Evolutionary conservation across 2,888 invertebrate species (phyloP).

Genomic region (Actias luna): DNA sequence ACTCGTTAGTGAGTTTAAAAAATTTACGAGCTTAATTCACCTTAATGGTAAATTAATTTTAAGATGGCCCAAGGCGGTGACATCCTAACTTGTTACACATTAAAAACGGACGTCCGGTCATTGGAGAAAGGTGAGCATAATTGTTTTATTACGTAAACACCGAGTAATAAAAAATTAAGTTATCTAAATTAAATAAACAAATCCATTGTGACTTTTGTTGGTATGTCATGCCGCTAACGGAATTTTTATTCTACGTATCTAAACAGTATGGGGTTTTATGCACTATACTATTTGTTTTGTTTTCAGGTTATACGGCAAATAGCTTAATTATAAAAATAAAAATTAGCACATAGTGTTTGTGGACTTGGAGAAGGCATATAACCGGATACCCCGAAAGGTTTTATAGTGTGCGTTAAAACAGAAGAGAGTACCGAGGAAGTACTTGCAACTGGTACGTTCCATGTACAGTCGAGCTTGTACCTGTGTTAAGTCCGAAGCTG

Average conservation of each 20-base stretch:
- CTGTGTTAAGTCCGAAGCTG: too few relatives aligned
- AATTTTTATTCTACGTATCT: neutral
- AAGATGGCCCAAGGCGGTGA: slow-evolving; percentile 49
- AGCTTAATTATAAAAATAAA: too few relatives aligned
- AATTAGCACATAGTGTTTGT: too few relatives aligned
- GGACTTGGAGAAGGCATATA: too few relatives aligned
- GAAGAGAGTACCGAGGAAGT: too few relatives aligned
- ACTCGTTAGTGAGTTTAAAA: slow-evolving; percentile 36
- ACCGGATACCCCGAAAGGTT: too few relatives aligned
- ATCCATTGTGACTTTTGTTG: neutral
- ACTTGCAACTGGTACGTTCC: too few relatives aligned
- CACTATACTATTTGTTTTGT: too few relatives aligned
- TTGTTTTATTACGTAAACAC: slow-evolving; percentile 47
- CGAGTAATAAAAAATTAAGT: neutral
- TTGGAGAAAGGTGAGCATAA: slow-evolving; percentile 54
- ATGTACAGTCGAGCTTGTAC: too few relatives aligned
- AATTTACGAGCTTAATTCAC: slow-evolving; percentile 35
- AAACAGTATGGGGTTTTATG: too few relatives aligned
- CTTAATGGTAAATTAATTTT: slow-evolving; percentile 50
- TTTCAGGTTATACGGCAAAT: too few relatives aligned
- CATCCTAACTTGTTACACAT: slow-evolving; percentile 48
- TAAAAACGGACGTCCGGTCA: slow-evolving; percentile 63
- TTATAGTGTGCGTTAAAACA: too few relatives aligned
- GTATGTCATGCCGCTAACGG: neutral
- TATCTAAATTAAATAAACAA: neutral